Percentiles rank a stretch among this genome's conserved stretches.
Conservation (phyloP, 2,888 invertebrate genomes). For the Chouioia cunea region DNA sequence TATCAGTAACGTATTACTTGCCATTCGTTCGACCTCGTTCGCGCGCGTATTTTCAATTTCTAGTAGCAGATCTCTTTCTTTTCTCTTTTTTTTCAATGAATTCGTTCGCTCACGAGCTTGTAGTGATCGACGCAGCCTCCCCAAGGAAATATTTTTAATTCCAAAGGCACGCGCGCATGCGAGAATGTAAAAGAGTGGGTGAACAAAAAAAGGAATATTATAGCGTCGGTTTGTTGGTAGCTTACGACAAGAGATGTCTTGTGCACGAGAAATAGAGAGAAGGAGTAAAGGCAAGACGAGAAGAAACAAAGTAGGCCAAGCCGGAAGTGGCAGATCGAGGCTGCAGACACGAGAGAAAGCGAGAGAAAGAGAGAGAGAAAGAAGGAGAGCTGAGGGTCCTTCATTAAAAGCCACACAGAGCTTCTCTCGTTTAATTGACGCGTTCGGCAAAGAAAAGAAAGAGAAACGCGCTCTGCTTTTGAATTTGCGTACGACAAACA, state of each 20-base stretch:
- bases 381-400: conserved; percentile 26
- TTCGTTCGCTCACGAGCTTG: too few relatives aligned
- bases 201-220: not conserved
- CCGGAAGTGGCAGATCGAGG: conserved; percentile 19
- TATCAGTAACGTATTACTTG: too few relatives aligned
- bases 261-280: too few relatives aligned
- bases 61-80: too few relatives aligned
- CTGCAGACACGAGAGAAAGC: too few relatives aligned
- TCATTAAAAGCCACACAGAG: conserved; percentile 33
- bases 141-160: not conserved
- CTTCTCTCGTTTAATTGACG: conserved; percentile 30
- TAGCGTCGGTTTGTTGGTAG: not conserved
- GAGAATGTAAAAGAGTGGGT: not conserved
- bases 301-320: conserved; percentile 31
- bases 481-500: too few relatives aligned
- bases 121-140: not conserved
- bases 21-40: too few relatives aligned
- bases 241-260: not conserved
- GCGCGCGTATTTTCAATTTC: too few relatives aligned
- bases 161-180: not conserved
- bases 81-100: too few relatives aligned
- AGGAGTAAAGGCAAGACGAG: not conserved
- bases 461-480: not conserved
- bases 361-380: not conserved
- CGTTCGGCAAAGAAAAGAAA: conserved; percentile 9